phyloP scores from a whole-genome alignment of 2,888 invertebrate genomes.

The Flexamia atlantica region DNA sequence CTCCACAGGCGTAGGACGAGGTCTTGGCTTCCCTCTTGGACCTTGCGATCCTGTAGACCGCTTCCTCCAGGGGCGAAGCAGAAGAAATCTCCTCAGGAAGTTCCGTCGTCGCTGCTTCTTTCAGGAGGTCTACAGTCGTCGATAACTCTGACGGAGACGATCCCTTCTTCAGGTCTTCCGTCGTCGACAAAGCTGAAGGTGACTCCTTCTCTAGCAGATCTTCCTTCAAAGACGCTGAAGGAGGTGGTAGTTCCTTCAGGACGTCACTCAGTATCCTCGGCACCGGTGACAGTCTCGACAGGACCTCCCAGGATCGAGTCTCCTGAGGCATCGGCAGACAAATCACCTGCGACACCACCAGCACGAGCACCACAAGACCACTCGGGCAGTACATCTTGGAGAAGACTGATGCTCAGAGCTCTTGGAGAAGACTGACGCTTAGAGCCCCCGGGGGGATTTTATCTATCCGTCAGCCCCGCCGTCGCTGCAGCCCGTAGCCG shows the following conservation, averaged over 20 bases:
- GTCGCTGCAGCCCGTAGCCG: neutral
- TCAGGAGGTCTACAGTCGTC: neutral
- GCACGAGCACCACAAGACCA: neutral
- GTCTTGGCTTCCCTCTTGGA: neutral
- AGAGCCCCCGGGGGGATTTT: neutral
- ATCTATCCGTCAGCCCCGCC: neutral
- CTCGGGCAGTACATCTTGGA: neutral
- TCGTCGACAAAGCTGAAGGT: no score
- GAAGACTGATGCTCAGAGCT: neutral
- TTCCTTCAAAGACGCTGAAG: no score
- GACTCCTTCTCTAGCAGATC: no score
- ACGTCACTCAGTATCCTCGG: neutral
- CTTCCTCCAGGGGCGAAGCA: neutral
- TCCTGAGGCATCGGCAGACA: neutral
- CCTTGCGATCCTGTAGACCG: conserved; percentile 10
- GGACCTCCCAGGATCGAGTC: neutral
- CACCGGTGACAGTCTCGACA: neutral
- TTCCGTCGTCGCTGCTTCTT: neutral
- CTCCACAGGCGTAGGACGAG: neutral
- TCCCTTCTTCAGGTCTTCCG: no score
- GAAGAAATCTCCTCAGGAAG: neutral
- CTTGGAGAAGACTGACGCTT: neutral
- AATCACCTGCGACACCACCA: neutral
- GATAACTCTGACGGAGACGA: no score
- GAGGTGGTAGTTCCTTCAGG: neutral